These are phyloP conservation scores for Drosophila macrospina DNA, from an alignment of 2,888 invertebrate species.

Conservation along the genomic window DNA sequence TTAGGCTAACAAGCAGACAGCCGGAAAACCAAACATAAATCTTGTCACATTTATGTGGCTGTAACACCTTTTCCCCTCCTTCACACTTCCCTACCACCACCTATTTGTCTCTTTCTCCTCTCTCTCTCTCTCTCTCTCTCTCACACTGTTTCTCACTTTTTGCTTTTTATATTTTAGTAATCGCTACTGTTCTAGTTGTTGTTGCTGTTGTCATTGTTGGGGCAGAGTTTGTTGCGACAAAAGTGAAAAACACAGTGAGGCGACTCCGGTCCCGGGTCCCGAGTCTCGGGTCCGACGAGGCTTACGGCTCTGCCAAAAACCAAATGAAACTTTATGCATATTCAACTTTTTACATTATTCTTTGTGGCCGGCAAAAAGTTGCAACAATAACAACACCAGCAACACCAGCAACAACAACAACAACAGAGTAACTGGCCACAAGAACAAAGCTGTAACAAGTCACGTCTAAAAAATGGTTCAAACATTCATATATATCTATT, in stretches of 20 bases:
- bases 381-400: constrained; percentile 37
- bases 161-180: constrained; percentile 28
- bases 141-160: not conserved
- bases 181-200: constrained; percentile 36
- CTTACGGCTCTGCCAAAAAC: constrained; percentile 50
- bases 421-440: constrained; percentile 36
- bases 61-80: constrained; percentile 47
- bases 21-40: constrained; percentile 76
- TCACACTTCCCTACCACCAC: not conserved
- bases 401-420: constrained; percentile 35
- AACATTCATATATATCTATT: not conserved
- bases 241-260: constrained; percentile 46
- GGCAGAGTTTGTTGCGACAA: constrained; percentile 32
- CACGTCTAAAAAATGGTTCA: constrained; percentile 3
- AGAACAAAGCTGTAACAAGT: constrained; percentile 25
- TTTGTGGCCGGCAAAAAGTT: constrained; percentile 68
- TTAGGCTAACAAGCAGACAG: constrained; percentile 77
- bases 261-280: constrained; percentile 20
- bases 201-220: constrained; percentile 13
- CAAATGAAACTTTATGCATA: constrained; percentile 80
- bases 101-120: not conserved
- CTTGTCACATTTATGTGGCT: constrained; percentile 74
- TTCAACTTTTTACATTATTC: constrained; percentile 81
- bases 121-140: not conserved
- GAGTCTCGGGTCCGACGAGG: constrained; percentile 29